A percentile compares a stretch with the other conserved stretches of the same genome.
Conservation (phyloP, 2,797 vertebrate species). For the Gorsachius magnificus region DNA sequence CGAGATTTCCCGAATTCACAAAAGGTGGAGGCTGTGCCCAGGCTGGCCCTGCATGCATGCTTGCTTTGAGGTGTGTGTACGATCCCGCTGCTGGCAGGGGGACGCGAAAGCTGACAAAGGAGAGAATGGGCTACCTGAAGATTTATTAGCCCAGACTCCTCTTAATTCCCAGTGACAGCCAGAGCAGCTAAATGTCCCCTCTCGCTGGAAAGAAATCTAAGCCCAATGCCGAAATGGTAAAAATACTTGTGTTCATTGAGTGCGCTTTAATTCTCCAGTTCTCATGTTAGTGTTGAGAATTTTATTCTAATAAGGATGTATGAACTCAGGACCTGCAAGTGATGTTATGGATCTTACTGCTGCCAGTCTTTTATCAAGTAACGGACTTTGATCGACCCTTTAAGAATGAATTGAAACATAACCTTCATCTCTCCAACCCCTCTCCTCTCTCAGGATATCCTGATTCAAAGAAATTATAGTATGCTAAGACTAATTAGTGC, state of each 20-base stretch:
- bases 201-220: background rate
- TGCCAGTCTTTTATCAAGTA: background rate
- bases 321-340: background rate
- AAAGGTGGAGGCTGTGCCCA: background rate
- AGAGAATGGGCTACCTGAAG: background rate
- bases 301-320: background rate
- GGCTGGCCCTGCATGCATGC: background rate
- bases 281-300: background rate
- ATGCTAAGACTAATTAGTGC: slow-evolving; percentile 35
- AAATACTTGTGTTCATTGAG: background rate
- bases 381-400: background rate
- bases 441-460: background rate
- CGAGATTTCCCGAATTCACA: background rate
- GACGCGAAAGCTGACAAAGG: background rate
- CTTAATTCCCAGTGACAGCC: background rate
- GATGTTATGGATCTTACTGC: background rate
- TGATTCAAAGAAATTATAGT: background rate
- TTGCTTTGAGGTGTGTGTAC: background rate
- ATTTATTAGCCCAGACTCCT: background rate
- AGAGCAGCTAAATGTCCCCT: background rate
- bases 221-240: background rate
- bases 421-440: background rate
- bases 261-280: background rate
- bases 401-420: background rate
- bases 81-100: background rate